Conservation (phyloP, 2,113 vertebrate genomes). For the Zosterops japonicus region DNA sequence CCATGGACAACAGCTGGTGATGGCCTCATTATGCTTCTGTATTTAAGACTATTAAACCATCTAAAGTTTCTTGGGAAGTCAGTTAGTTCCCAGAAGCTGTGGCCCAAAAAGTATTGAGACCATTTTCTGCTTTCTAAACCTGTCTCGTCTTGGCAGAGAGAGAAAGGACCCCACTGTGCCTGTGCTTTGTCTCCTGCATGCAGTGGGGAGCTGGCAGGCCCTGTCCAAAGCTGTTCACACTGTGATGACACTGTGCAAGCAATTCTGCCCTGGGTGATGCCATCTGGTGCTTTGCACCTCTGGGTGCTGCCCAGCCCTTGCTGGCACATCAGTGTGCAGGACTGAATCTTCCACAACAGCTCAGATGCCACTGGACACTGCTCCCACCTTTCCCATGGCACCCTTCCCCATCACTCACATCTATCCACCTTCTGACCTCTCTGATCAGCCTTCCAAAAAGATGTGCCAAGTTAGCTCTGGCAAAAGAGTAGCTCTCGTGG, state of each 20-base stretch:
- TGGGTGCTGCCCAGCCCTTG: neutral
- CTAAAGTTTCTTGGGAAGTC: neutral
- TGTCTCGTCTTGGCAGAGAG: neutral
- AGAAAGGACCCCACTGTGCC: neutral
- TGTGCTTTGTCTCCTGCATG: neutral
- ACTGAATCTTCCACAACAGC: neutral
- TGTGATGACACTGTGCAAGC: neutral
- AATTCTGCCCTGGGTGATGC: neutral
- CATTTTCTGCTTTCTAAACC: neutral
- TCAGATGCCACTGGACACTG: fast-evolving
- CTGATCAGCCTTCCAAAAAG: neutral
- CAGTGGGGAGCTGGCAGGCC: neutral
- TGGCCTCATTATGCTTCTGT: neutral
- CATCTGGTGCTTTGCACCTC: neutral
- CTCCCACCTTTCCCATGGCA: neutral
- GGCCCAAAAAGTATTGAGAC: neutral
- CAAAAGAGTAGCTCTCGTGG: neutral
- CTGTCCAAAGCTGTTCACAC: neutral
- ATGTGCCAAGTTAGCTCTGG: neutral
- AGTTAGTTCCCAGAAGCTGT: neutral
- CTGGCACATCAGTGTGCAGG: fast-evolving
- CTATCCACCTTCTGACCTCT: neutral
- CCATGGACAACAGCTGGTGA: neutral
- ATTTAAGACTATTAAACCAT: neutral
- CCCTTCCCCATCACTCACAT: neutral